Evolutionary conservation across 2,888 invertebrate species (phyloP).

Genomic region (Arrhopalites spinosus): DNA sequence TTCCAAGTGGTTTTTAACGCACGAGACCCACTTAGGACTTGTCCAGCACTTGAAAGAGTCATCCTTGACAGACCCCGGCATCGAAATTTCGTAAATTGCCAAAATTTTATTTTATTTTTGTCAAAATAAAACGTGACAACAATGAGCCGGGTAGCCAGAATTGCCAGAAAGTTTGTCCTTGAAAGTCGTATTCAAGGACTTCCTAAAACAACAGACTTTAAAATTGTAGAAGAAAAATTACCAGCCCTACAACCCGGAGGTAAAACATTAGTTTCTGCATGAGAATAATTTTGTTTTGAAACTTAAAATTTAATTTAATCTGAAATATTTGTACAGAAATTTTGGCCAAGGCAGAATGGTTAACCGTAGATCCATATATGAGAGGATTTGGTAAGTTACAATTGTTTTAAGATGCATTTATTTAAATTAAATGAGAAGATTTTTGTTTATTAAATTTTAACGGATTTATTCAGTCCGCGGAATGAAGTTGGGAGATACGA

Average conservation of each 20-base stretch:
- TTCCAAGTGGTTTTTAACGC: too few relatives aligned
- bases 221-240: constrained; percentile 71
- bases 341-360: constrained; percentile 69
- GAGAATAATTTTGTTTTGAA: background rate
- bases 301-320: background rate
- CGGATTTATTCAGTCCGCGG: constrained; percentile 7
- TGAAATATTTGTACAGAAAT: constrained; percentile 58
- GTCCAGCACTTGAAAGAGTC: too few relatives aligned
- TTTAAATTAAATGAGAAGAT: too few relatives aligned
- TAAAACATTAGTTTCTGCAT: constrained; percentile 56
- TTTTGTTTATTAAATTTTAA: too few relatives aligned
- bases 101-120: too few relatives aligned
- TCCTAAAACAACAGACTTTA: constrained; percentile 70
- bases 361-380: constrained; percentile 79
- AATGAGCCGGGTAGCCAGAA: constrained; percentile 48
- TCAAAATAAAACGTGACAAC: too few relatives aligned
- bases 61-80: too few relatives aligned
- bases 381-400: constrained; percentile 20
- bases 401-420: background rate
- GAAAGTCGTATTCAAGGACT: constrained; percentile 66
- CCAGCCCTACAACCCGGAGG: constrained; percentile 70
- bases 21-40: too few relatives aligned
- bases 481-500: constrained; percentile 65
- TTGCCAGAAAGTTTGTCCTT: constrained; percentile 58
- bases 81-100: too few relatives aligned